Evolutionary conservation across 2,888 invertebrate species (phyloP), one percentile per base, ranked within the genome.

Genomic region (Cryptophagus acutangulus): DNA sequence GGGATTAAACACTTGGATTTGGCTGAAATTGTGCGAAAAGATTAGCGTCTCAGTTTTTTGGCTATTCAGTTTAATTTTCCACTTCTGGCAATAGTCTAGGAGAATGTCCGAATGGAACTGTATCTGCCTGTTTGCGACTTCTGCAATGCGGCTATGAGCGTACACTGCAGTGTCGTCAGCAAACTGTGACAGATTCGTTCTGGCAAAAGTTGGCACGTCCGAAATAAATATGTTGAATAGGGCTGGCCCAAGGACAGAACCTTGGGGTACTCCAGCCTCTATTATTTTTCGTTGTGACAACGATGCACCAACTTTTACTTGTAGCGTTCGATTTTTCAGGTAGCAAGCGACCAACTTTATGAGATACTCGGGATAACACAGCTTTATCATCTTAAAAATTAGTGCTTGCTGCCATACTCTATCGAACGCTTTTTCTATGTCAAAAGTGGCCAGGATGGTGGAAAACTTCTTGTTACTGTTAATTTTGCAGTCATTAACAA

Each of bases 341-440:
- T 6, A 26, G 3, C 10, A 26, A 3, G n/a, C 4, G 3, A 26
- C 26, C 3, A n/a, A 6, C 12, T 16, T 13, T 12, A n/a, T 15
- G 14, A 13, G 9, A 10, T 31, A n/a, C n/a, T 3, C 5, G 2
- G 15, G 31, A 13, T 14, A 12, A 9, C 15, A 14, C 2, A 5
- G 13, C 4, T 3, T 31, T 16, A 15, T 3, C 3, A n/a, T 3
- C 9, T 31, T 16, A 31, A 14, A 12, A 12, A 31, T 26, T 4
- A 33, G 33, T 3, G 17, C 33, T 9, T 33, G 9, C 16, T n/a
- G 8, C 33, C 33, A 33, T 3, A 33, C 3, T 10, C 13, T 33
- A 17, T 33, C 33, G 6, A 33, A 33, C 17, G 17, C 33, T 17
- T 33, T 33, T 4, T 17, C 17, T 3, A 33, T 6, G 15, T 17